Evolutionary conservation across 1,140 invertebrate species (phyloP).

Genomic region (Pogonus chalceus): DNA sequence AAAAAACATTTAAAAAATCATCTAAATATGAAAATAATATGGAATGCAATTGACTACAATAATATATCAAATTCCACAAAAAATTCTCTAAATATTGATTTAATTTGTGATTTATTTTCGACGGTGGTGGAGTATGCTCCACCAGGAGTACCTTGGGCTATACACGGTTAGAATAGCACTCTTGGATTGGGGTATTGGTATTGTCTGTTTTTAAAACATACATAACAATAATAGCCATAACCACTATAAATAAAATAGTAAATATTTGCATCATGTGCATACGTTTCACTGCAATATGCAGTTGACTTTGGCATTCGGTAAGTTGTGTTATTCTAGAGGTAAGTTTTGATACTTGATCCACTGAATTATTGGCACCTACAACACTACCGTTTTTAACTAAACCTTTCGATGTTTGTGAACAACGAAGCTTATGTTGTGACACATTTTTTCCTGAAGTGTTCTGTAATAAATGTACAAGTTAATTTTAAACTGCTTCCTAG

Average conservation of each 20-base stretch:
- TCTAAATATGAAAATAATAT: neutral
- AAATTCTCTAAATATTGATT: neutral
- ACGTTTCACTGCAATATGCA: constrained; percentile 19
- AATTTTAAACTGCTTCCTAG: too few relatives aligned
- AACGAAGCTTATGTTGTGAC: constrained; percentile 39
- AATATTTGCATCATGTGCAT: constrained; percentile 21
- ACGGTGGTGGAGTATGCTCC: neutral
- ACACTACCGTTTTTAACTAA: constrained; percentile 24
- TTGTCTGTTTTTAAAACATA: constrained; percentile 10
- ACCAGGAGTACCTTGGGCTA: neutral
- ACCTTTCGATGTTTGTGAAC: constrained; percentile 28
- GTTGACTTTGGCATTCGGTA: constrained; percentile 19
- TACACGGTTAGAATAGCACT: neutral
- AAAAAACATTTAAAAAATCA: neutral
- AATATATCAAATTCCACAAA: neutral
- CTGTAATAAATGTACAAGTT: too few relatives aligned
- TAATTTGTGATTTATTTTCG: neutral
- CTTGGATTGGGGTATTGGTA: neutral
- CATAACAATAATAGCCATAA: constrained; percentile 18
- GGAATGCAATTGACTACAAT: neutral
- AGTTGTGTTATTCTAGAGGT: constrained; percentile 18
- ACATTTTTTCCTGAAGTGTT: constrained; percentile 31
- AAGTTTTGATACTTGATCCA: constrained; percentile 13
- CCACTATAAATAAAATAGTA: constrained; percentile 19
- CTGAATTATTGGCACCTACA: neutral